Evolutionary conservation across 2,888 invertebrate species (phyloP).

Genomic region (Coenonympha arcania): DNA sequence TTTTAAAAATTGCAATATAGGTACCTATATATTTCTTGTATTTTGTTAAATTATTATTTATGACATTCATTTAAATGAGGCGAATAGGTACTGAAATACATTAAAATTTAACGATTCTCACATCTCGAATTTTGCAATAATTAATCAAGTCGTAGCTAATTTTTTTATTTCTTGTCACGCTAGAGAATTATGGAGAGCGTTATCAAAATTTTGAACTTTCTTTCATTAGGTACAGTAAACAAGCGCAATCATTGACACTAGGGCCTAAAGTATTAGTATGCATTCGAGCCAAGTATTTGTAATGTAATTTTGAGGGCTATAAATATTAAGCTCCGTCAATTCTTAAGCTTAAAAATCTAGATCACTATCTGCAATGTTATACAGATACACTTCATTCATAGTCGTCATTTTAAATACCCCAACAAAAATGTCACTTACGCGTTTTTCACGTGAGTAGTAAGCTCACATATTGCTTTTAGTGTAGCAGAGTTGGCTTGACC

Average conservation of each 20-base stretch:
- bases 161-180: too few species aligned
- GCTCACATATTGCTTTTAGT: slow-evolving; percentile 28
- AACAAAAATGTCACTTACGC: slow-evolving; percentile 19
- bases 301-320: background rate
- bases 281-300: background rate
- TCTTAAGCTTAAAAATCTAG: background rate
- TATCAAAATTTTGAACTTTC: too few species aligned
- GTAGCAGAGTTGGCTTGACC: slow-evolving; percentile 39
- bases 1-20: too few species aligned
- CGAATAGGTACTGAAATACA: too few species aligned
- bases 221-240: background rate
- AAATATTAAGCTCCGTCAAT: background rate
- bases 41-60: too few species aligned
- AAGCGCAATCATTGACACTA: background rate
- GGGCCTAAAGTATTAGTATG: background rate
- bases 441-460: slow-evolving; percentile 8
- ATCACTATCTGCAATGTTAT: background rate
- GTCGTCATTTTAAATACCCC: background rate
- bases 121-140: too few species aligned
- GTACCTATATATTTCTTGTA: too few species aligned
- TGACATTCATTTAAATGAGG: too few species aligned
- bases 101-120: too few species aligned
- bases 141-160: too few species aligned
- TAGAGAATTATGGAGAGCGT: too few species aligned
- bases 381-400: too few species aligned